These are phyloP conservation scores for Lacerta agilis DNA, from an alignment of 2,797 vertebrate species.

Conservation along the genomic window DNA sequence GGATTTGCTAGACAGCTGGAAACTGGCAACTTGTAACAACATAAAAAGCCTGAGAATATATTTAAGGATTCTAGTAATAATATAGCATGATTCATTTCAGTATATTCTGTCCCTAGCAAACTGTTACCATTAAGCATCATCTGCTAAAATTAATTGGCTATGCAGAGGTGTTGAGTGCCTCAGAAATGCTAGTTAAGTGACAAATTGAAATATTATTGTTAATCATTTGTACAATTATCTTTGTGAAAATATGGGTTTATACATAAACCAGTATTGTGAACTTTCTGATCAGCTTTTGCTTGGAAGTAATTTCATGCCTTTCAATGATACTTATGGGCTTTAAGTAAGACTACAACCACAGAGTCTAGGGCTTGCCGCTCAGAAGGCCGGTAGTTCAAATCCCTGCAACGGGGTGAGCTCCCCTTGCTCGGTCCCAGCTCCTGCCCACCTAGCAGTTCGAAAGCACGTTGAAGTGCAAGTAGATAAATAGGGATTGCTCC, in stretches of 20 bases:
- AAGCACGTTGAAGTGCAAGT: no score
- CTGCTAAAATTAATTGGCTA: conserved; percentile 31
- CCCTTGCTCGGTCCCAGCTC: no score
- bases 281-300: not conserved
- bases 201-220: conserved; percentile 48
- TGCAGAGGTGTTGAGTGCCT: conserved; percentile 6
- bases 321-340: not conserved
- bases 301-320: not conserved
- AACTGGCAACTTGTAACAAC: conserved; percentile 62
- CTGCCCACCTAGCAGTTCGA: no score
- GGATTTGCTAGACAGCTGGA: conserved; percentile 68
- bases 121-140: not conserved
- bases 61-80: conserved; percentile 56
- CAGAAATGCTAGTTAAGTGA: conserved; percentile 51
- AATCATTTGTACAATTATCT: conserved; percentile 52
- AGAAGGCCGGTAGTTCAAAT: no score
- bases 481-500: no score
- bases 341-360: not conserved
- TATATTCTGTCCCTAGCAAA: conserved; percentile 40
- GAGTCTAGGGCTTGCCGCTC: no score
- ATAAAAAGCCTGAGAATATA: conserved; percentile 64
- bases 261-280: conserved; percentile 32
- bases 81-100: conserved; percentile 44
- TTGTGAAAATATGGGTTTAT: not conserved
- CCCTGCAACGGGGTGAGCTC: no score